These are phyloP conservation scores for Aphis craccivora DNA, from an alignment of 1,140 invertebrate genomes.

Conservation along the genomic window DNA sequence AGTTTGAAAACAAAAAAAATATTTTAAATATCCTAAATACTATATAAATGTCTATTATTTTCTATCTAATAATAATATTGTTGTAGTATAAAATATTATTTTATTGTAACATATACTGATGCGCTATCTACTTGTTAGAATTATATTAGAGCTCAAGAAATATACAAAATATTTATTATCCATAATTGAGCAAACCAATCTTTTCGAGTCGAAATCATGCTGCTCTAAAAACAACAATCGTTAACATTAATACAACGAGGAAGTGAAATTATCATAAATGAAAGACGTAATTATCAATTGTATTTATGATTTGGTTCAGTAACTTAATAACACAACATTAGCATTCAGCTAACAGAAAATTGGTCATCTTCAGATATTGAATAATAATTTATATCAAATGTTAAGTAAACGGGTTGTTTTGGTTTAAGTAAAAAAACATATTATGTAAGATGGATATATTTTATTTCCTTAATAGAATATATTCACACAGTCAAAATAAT, in stretches of 20 bases:
- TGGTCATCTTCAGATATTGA: not conserved
- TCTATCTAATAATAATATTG: too few relatives aligned
- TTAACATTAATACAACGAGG: not conserved
- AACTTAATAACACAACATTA: too few relatives aligned
- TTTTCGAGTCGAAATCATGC: not conserved
- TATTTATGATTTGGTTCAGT: not conserved
- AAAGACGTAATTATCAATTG: not conserved
- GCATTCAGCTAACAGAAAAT: too few relatives aligned
- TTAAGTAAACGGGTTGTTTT: not conserved
- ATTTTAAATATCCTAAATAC: too few relatives aligned
- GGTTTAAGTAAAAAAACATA: not conserved
- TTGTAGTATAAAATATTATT: too few relatives aligned
- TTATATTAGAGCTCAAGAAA: rapidly evolving
- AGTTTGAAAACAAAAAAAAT: too few relatives aligned
- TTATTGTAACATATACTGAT: not conserved
- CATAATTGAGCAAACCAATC: not conserved
- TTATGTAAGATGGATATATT: not conserved
- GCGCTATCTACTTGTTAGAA: not conserved
- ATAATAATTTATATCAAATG: not conserved
- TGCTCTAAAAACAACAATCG: not conserved
- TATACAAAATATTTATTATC: not conserved
- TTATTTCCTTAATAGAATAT: not conserved
- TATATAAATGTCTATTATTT: too few relatives aligned
- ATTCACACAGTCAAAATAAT: not conserved
- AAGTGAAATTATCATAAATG: not conserved